Evolutionary conservation across 2,797 vertebrate species (phyloP), one percentile per base, ranked within the genome.

Genomic region (Neostethus bicornis): DNA sequence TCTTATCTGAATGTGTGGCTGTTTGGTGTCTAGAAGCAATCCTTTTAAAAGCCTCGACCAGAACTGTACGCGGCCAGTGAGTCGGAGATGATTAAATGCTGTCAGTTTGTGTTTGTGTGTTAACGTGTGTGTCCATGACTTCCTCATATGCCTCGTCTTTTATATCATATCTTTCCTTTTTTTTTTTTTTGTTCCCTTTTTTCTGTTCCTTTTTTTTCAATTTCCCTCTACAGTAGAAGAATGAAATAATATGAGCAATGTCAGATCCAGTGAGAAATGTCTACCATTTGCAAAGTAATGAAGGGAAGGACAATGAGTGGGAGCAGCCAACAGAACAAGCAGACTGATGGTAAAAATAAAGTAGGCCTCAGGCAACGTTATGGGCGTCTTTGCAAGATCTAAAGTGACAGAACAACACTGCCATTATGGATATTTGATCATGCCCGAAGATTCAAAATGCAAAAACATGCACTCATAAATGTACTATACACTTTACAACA

Each of bases 391-490:
- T 47, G 26, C 24, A 16, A 76, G 73, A 90, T 90, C 61, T 49
- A 73, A 87, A 73, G 72, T 74, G 86, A 90, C 82, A 80, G 83
- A 62, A 64, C 75, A 71, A 70, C 61, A 70, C 53, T 39, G 26
- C 71, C 70, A 77, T 81, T 81, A 86, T 87, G 81, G 83, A 85
- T 78, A 85, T 89, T 81, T 84, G 64, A 80, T 88, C 84, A 68
- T 61, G 50, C 61, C 53, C 63, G 32, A 20, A 69, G 53, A 76
- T 60, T 47, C 35, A 59, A 63, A 56, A 59, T 66, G 54, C 51
- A 53, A 59, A 26, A 44, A 47, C 25, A 51, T 28, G 46, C 8
- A 26, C 2, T 23, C 42, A 42, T 19, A n/a, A n/a, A 49, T n/a
- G 45, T 39, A 47, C 11, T 12, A 7, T 24, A 35, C 51, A 46